Evolutionary conservation across 1,140 invertebrate genomes (phyloP).

Genomic region (Asbolus verrucosus): DNA sequence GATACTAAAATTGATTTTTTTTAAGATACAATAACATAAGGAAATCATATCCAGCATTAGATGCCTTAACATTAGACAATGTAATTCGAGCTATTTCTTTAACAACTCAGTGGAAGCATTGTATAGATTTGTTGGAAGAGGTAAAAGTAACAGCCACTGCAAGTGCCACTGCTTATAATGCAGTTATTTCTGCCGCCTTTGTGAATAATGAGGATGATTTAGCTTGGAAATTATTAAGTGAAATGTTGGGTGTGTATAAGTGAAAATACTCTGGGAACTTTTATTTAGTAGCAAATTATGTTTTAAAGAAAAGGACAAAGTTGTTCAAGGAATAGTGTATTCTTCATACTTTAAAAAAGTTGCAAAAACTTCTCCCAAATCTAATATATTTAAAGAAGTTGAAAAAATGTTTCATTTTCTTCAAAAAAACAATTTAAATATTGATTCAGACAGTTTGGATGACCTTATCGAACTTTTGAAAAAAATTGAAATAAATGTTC

Average conservation of each 20-base stretch:
- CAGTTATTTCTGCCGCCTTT: slow-evolving; percentile 70
- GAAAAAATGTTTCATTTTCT: slow-evolving; percentile 54
- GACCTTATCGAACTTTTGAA: slow-evolving; percentile 2
- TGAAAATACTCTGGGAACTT: no score
- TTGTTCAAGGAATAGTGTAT: slow-evolving; percentile 42
- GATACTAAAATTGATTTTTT: slow-evolving; percentile 35
- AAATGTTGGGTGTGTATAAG: slow-evolving; percentile 61
- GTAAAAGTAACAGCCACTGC: slow-evolving; percentile 65
- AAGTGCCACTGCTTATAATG: slow-evolving; percentile 62
- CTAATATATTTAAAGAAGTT: slow-evolving; percentile 40
- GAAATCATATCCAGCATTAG: slow-evolving; percentile 70
- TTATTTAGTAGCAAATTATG: background rate
- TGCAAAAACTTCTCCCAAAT: slow-evolving; percentile 25
- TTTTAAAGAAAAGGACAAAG: slow-evolving; percentile 40
- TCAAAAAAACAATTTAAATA: slow-evolving; percentile 23
- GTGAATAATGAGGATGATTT: slow-evolving; percentile 67
- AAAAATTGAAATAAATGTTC: background rate
- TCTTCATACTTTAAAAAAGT: slow-evolving; percentile 49
- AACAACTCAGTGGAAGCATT: slow-evolving; percentile 73
- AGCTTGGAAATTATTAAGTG: slow-evolving; percentile 69
- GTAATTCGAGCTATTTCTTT: slow-evolving; percentile 72
- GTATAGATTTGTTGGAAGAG: slow-evolving; percentile 71
- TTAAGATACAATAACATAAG: slow-evolving; percentile 65
- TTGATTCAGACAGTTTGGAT: slow-evolving; percentile 29
- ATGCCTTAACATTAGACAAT: slow-evolving; percentile 69